Evolutionary conservation across 2,888 invertebrate species (phyloP), one percentile per base, ranked within the genome.

Genomic region (Argynnis bischoffii): DNA sequence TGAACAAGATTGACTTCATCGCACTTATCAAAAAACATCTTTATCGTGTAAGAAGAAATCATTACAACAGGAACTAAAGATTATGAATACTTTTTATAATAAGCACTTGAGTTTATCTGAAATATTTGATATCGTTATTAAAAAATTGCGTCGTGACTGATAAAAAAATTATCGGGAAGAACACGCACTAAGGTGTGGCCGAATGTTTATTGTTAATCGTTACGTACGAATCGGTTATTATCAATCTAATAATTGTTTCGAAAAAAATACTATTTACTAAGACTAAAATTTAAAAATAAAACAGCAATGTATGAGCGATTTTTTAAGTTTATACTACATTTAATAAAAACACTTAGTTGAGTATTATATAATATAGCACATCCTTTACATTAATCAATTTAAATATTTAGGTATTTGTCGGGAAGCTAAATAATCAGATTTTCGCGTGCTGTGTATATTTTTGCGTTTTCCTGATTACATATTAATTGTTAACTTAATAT

Each of bases 31-130:
- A 26, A 15, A 13, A n/a, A 0, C 11, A 41, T 41, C 35, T 59
- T 21, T 26, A 47, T 59, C 53, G 15, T 15, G 59, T 16, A 59
- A 53, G 21, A 59, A 53, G 21, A 59, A 14, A 59, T 59, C 18
- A 35, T 64, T 47, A 59, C 65, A 54, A 15, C 31, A 65, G 59
- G 65, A 65, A 65, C 46, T 53, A 41, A 26, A 51, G 15, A 57
- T 21, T 35, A 16, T n/a, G 2, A 41, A 41, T 31, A 8, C 14
- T 47, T 55, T 46, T 21, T 21, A 47, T 56, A 14, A 65, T 72
- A 66, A 72, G 67, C 60, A 71, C 66, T 41, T 66, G 65, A 70
- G 63, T 63, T 63, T 72, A 64, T 67, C 63, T 57, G 11, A 47
- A 54, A 3, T 54, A 18, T 31, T 50, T 11, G 51, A 53, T 64